Conservation (phyloP, 2,113 vertebrate species). For the Pterocles orientalis region DNA sequence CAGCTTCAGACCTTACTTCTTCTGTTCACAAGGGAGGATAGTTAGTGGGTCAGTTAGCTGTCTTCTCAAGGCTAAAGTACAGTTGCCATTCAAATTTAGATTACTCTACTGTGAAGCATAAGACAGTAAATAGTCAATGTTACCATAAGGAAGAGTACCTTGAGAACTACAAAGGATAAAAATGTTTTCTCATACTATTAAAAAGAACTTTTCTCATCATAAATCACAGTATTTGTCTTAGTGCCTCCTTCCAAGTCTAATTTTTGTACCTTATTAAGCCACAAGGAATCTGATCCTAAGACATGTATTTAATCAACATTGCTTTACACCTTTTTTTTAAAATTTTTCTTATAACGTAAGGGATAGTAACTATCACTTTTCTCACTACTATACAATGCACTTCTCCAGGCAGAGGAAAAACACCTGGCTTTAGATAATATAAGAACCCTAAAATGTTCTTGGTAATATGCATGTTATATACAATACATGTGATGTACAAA, state of each 20-base stretch:
- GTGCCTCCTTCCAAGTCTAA: not conserved
- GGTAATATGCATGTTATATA: not conserved
- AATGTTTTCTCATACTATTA: not conserved
- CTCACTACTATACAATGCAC: not conserved
- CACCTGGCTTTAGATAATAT: not conserved
- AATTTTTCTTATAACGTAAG: not conserved
- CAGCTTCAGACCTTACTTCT: not conserved
- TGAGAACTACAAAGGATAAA: not conserved
- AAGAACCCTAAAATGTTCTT: not conserved
- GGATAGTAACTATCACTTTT: not conserved
- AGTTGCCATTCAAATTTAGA: not conserved
- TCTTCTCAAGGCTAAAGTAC: not conserved
- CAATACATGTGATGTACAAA: not conserved
- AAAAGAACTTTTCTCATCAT: not conserved
- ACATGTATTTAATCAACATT: not conserved
- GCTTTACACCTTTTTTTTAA: not conserved
- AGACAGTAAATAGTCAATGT: not conserved
- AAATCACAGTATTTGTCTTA: not conserved
- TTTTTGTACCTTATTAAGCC: not conserved
- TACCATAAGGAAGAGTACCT: not conserved
- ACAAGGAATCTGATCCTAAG: not conserved
- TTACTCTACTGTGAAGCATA: not conserved
- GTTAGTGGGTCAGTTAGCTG: not conserved
- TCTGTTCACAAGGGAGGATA: not conserved
- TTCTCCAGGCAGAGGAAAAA: not conserved